Evolutionary conservation across 2,113 vertebrate genomes (phyloP).

Genomic region (Gobio gobio): DNA sequence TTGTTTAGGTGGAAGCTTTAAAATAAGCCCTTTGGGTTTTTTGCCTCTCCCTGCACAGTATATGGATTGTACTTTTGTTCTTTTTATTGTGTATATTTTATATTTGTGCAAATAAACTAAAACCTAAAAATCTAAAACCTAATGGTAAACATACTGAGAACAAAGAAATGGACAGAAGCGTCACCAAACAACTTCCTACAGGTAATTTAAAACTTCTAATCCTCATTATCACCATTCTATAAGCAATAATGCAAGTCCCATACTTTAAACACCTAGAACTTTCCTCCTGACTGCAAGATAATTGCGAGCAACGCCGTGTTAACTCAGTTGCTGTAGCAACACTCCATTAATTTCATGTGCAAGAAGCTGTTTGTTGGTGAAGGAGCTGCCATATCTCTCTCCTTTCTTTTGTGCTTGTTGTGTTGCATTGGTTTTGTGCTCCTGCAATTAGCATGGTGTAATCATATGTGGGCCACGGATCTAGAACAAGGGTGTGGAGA

Average conservation of each 20-base stretch:
- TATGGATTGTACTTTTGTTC: too few relatives aligned
- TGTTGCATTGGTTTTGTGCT: not conserved
- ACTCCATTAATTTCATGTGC: slow-evolving; percentile 46
- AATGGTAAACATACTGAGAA: not conserved
- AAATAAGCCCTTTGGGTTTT: too few relatives aligned
- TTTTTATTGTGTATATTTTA: too few relatives aligned
- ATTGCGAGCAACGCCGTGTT: slow-evolving; percentile 30
- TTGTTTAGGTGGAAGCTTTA: too few relatives aligned
- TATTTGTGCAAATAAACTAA: too few relatives aligned
- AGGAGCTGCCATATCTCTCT: not conserved
- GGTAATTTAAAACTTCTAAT: slow-evolving; percentile 4
- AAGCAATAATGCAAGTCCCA: not conserved
- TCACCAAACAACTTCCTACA: not conserved
- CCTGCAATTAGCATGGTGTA: slow-evolving; percentile 19
- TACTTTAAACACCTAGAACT: slow-evolving; percentile 8
- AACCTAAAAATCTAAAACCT: too few relatives aligned
- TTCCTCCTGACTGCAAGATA: slow-evolving; percentile 31
- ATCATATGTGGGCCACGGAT: not conserved
- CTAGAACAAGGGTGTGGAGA: not conserved
- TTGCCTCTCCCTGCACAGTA: too few relatives aligned
- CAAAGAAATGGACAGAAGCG: not conserved
- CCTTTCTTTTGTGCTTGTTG: slow-evolving; percentile 4
- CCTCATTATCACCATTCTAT: slow-evolving; percentile 17
- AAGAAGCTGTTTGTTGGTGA: slow-evolving; percentile 24
- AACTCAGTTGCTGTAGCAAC: slow-evolving; percentile 54